Evolutionary conservation across 2,113 vertebrate species (phyloP), one percentile per base, ranked within the genome.

Genomic region (Phycodurus eques): DNA sequence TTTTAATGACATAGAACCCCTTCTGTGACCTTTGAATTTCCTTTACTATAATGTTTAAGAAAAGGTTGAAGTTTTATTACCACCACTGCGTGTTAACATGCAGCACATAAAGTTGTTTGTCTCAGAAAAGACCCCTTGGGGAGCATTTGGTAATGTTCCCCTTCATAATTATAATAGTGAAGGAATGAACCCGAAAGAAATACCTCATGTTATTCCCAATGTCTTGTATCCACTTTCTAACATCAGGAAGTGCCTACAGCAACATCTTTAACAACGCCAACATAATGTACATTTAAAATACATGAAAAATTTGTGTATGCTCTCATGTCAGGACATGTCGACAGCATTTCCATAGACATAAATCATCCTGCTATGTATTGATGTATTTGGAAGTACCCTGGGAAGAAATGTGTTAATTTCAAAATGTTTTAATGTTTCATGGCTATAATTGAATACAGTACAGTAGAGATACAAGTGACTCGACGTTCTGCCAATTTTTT

Each of bases 181-280:
- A 33, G 13, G 65, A 70, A 76, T 76, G 65, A 80, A 82, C 63
- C 79, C 61, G 59, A 39, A 44, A 64, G 56, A 64, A 49, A 62
- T n/a, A 63, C 67, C 62, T 68, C 67, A 82, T 62, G 60, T 68
- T 80, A 19, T 66, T 56, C 35, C 3, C 71, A 31, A 35, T 70
- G 31, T n/a, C 63, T 56, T 69, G 67, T 43, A 85, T 89, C 79
- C 83, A 82, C 78, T 79, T 78, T 73, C 69, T 87, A 84, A 86
- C 83, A 54, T 56, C 53, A n/a, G 60, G 71, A 77, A 74, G 57
- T 70, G 82, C 83, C 86, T 80, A 73, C 71, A 85, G 74, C 67
- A 66, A 51, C 10, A 19, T 68, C 19, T 31, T 22, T 31, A 27
- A 43, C 31, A 33, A 68, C n/a, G 3, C 2, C 19, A n/a, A 56